Percentiles rank a stretch among this genome's conserved stretches.
phyloP scores from a whole-genome alignment of 2,113 vertebrate species.

The Scytalopus superciliaris region DNA sequence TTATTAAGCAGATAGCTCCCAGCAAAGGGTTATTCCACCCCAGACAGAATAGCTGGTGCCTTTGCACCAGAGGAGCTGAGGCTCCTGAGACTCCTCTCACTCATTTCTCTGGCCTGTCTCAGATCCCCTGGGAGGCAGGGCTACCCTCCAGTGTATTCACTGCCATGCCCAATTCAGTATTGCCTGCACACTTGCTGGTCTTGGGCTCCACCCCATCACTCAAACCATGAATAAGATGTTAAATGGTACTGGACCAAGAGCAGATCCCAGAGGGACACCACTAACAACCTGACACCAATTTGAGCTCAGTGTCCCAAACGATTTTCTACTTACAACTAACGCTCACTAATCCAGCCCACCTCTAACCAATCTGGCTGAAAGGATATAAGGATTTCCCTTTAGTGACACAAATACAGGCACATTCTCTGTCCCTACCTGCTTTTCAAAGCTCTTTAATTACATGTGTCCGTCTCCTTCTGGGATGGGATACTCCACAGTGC shows the following conservation, averaged over 20 bases:
- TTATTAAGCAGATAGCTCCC: neutral
- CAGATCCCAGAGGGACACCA: neutral
- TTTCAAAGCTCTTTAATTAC: neutral
- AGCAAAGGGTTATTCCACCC: neutral
- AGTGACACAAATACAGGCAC: neutral
- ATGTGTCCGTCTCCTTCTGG: neutral
- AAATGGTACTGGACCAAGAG: neutral
- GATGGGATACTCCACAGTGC: neutral
- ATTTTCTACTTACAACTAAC: neutral
- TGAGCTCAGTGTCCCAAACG: neutral
- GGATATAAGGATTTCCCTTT: neutral
- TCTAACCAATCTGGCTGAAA: neutral
- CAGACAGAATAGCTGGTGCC: neutral
- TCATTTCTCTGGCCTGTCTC: rapidly evolving
- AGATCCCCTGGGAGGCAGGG: rapidly evolving
- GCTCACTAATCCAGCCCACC: neutral
- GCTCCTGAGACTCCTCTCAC: neutral
- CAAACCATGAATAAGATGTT: neutral
- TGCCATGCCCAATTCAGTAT: too few relatives aligned
- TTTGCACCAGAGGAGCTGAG: neutral
- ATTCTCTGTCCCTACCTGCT: neutral
- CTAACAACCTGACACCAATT: neutral
- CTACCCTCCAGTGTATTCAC: neutral
- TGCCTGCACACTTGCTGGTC: neutral
- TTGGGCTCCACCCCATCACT: neutral